Conservation (phyloP, 2,113 vertebrate genomes). For the Peromyscus californicus region DNA sequence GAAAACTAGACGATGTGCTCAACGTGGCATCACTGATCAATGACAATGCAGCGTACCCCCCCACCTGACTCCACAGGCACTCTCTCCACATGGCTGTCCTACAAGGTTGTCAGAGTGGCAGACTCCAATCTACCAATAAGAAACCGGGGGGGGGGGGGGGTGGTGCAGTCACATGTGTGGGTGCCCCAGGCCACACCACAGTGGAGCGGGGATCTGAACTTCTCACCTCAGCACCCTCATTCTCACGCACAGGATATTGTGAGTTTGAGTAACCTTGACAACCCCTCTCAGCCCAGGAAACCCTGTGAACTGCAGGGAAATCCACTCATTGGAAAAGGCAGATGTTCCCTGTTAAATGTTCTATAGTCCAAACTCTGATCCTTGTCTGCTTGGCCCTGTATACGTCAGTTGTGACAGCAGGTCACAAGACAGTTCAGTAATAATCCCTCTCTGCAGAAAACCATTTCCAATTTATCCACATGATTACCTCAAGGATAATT, state of each 20-base stretch:
- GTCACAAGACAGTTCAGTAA: constrained; percentile 72
- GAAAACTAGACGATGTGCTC: neutral
- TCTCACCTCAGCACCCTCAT: rapidly evolving
- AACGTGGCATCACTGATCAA: rapidly evolving
- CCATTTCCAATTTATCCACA: constrained; percentile 56
- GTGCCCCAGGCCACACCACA: neutral
- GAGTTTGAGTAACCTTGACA: neutral
- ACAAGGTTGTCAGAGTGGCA: rapidly evolving
- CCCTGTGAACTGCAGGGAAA: neutral
- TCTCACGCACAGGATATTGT: rapidly evolving
- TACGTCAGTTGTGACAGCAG: constrained; percentile 62
- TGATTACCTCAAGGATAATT: constrained; percentile 65
- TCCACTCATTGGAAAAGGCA: constrained; percentile 64
- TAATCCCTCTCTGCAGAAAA: constrained; percentile 65
- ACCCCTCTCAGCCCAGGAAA: neutral
- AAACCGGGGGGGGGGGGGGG: neutral
- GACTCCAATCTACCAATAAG: neutral
- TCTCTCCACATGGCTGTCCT: neutral
- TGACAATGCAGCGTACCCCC: too few relatives aligned
- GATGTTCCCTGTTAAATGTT: constrained; percentile 52
- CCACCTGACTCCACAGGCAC: neutral
- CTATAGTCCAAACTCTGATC: constrained; percentile 1
- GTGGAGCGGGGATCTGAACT: neutral
- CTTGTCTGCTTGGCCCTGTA: constrained; percentile 50
- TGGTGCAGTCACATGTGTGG: rapidly evolving